Conservation (phyloP, 2,797 vertebrate species). For the Danionella dracula region DNA sequence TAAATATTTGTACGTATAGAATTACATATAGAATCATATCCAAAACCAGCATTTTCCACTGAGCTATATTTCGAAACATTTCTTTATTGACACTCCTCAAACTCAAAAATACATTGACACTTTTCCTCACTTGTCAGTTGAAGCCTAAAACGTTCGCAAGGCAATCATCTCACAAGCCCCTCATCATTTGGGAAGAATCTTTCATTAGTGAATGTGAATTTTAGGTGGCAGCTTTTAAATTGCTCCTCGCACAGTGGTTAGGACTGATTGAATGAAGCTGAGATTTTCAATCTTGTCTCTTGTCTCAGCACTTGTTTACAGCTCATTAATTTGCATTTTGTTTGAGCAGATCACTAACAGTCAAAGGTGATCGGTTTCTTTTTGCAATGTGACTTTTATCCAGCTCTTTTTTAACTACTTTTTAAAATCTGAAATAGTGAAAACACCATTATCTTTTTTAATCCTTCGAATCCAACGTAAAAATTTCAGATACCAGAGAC, state of each 20-base stretch:
- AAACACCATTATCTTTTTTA: too few relatives aligned
- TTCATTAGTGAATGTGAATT: neutral
- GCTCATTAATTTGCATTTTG: neutral
- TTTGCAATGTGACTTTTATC: neutral
- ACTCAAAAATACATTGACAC: neutral
- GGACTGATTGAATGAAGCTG: neutral
- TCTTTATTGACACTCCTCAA: neutral
- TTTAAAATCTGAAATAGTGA: neutral
- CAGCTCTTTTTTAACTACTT: neutral
- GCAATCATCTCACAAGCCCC: constrained; percentile 4
- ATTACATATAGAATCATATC: too few relatives aligned
- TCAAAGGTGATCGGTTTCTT: too few relatives aligned
- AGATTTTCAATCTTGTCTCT: neutral
- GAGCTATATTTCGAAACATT: too few relatives aligned
- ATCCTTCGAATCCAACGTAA: too few relatives aligned
- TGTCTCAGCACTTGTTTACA: neutral
- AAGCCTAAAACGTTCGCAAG: neutral
- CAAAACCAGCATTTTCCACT: too few relatives aligned
- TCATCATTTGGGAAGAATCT: neutral
- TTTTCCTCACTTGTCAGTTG: constrained; percentile 1
- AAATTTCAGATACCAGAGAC: too few relatives aligned
- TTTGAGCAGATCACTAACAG: too few relatives aligned
- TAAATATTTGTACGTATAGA: neutral
- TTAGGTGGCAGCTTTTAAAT: constrained; percentile 10
- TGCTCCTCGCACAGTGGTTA: neutral